Evolutionary conservation across 2,797 vertebrate species (phyloP), one percentile per base, ranked within the genome.

Genomic region (Etheostoma perlongum): DNA sequence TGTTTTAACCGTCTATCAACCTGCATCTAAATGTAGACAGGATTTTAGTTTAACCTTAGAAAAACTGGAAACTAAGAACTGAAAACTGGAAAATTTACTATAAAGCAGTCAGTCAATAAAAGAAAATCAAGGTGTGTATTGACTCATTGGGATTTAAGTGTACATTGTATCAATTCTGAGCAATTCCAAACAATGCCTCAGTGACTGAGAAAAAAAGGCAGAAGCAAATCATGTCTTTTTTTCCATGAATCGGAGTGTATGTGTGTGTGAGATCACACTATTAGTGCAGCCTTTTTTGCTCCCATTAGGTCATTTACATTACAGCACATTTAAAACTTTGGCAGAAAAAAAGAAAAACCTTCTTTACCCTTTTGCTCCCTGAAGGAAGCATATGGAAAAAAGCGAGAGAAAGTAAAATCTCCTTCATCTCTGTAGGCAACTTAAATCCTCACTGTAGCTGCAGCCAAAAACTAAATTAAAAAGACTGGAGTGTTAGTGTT

Each of bases 381-480:
- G 16, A 65, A 74, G 75, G 66, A 88, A 83, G 79, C 69, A 13
- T 25, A 63, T 79, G 80, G 80, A 77, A 82, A 84, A 49, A 70
- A 55, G 65, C 74, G 62, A 79, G 76, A 59, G 70, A 85, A 83
- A 81, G 65, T 79, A 88, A 87, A 86, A 79, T 67, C 64, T 76
- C 87, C 80, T 90, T 83, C 85, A 89, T 90, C 91, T 91, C 91
- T 78, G 87, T 82, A 68, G 86, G 91, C 75, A 88, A 79, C 82
- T 78, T 42, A 90, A 92, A 93, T 91, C 87, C 88, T 89, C 49
- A 57, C 67, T 21, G 83, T 59, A 67, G 75, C 82, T 30, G 65
- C 55, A 46, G 87, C 89, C 86, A 91, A 88, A 76, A 89, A 82
- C 58, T 60, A 85, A 89, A 92, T 91, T 85, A 89, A 91, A 91